Base-by-base conservation (phyloP, 2,113 vertebrate genomes). In the Podarcis muralis region DNA sequence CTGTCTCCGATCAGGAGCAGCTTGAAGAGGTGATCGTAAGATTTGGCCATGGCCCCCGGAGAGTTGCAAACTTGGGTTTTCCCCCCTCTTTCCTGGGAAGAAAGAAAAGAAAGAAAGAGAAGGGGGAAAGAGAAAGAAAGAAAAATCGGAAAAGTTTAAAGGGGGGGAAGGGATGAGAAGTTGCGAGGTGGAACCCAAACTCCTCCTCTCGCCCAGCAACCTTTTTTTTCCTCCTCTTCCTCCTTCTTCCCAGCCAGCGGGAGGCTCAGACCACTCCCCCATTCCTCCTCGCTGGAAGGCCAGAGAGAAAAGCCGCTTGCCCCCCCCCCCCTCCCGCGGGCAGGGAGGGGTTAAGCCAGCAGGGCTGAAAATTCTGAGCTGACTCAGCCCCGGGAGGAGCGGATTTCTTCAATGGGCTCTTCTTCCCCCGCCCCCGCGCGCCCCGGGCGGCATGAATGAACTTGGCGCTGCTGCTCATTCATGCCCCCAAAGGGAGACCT, bases 1-100 rank as follows among this genome's bases (percentile, higher is more conserved):
- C 98, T 99, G 96, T 99, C 98, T 85, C 98, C 98, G 94, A 99
- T 99, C 68, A 99, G 95, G 94, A 99, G 96, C 95, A 99, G 97
- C 97, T 99, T 99, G 96, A 99, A 99, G 96, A 99, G 97, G 94
- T 99, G 99, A 85, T 99, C 99, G 97, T 99, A 99, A 69, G 98
- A 98, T 97, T 99, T 99, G 98, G 97, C 98, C 97, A 98, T 98
- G 84, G 91, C 87, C 95, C 97, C 97, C 66, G 9, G 40, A 37
- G 37, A 53, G 48, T 11, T 53, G 48, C 48, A 53, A 53, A 53
- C 48, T 53, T 53, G 48, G 48, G 48, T 53, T 12, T 53, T 3
- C 2, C 4, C 6, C 18, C 3, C 18, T 23, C 32, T 6, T 40
- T 32, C 85, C 65, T 25, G 20, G 62, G 30, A 35, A 35, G 3